Evolutionary conservation across 2,113 vertebrate species (phyloP).

Genomic region (Zeus faber): DNA sequence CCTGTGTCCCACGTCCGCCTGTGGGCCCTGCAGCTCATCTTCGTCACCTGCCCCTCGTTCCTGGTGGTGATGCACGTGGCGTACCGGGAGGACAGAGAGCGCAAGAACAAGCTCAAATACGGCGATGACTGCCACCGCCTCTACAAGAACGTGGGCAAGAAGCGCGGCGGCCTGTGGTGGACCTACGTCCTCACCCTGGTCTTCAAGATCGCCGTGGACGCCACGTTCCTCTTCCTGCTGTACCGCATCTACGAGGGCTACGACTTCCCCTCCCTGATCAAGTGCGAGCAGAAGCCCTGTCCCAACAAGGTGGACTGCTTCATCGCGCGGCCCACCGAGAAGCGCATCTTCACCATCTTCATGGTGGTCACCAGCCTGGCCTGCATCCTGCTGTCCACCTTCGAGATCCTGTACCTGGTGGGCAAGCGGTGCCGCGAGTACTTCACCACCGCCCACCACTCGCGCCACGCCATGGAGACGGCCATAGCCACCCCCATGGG

Average conservation of each 20-base stretch:
- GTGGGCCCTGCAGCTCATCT: conserved; percentile 97
- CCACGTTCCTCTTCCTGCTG: conserved; percentile 83
- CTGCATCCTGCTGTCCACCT: conserved; percentile 84
- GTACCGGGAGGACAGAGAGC: conserved; percentile 84
- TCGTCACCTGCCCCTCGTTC: conserved; percentile 93
- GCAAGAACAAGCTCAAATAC: conserved; percentile 49
- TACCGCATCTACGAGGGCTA: conserved; percentile 85
- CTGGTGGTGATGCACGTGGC: conserved; percentile 94
- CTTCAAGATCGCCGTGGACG: conserved; percentile 84
- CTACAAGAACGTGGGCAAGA: conserved; percentile 85
- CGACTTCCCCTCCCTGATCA: conserved; percentile 82
- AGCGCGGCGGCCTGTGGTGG: conserved; percentile 94
- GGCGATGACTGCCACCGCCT: conserved; percentile 60
- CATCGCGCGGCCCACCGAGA: conserved; percentile 91
- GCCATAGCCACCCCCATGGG: conserved; percentile 6
- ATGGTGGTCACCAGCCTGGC: conserved; percentile 84
- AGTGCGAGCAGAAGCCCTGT: conserved; percentile 82
- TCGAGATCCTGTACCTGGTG: conserved; percentile 85
- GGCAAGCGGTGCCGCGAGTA: conserved; percentile 79
- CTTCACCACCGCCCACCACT: not conserved
- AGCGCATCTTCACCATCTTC: conserved; percentile 93
- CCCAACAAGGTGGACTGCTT: conserved; percentile 93
- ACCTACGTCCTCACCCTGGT: conserved; percentile 88
- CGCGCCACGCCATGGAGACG: conserved; percentile 23
- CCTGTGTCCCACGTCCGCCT: conserved; percentile 92